Conservation (phyloP, 1,140 invertebrate genomes). For the Orchestia grillus region DNA sequence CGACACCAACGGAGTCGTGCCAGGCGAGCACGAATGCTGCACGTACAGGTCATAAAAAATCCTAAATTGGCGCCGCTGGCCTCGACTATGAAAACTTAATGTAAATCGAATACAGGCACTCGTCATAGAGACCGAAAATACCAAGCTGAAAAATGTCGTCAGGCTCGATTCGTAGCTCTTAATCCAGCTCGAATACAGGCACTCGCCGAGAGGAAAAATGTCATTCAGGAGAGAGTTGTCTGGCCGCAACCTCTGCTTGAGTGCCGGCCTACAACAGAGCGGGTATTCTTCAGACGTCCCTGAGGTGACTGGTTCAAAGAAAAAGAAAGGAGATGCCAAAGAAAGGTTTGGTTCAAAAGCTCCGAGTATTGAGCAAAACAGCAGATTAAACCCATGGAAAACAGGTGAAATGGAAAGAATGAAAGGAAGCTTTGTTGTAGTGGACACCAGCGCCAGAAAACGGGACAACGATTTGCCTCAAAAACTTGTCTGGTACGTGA, state of each 20-base stretch:
- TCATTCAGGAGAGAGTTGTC: conserved; percentile 31
- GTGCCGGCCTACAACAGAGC: neutral
- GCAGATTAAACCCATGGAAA: conserved; percentile 54
- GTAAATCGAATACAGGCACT: neutral
- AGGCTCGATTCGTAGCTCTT: neutral
- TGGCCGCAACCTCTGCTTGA: neutral
- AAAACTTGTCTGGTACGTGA: neutral
- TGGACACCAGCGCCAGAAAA: neutral
- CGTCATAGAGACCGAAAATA: neutral
- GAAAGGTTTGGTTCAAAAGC: conserved; percentile 54
- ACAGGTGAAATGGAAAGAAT: conserved; percentile 55
- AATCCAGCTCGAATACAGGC: conserved; percentile 9
- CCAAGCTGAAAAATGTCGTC: neutral
- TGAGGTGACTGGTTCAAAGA: conserved; percentile 39
- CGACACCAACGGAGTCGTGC: neutral
- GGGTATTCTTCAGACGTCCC: conserved; percentile 35
- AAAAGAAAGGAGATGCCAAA: neutral
- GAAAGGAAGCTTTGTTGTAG: conserved; percentile 28
- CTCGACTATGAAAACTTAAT: neutral
- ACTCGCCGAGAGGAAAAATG: neutral
- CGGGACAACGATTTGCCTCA: conserved; percentile 23
- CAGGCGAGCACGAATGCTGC: neutral
- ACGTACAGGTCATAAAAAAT: too few species aligned
- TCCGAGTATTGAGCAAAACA: conserved; percentile 49
- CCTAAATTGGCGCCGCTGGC: neutral